Conservation (phyloP, 2,113 vertebrate species). For the Melanotaenia duboulayi region DNA sequence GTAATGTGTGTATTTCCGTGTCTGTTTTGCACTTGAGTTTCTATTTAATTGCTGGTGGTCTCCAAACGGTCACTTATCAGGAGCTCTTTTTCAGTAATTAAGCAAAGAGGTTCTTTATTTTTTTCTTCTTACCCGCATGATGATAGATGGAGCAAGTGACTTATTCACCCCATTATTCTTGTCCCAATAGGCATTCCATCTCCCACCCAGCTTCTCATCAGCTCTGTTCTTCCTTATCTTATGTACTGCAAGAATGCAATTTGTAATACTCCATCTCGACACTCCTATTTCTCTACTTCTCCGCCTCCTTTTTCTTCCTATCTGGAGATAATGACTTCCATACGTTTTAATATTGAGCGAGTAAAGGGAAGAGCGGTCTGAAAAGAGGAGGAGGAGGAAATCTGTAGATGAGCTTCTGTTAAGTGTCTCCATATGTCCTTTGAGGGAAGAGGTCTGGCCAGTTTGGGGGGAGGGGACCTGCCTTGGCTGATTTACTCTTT, state of each 20-base stretch:
- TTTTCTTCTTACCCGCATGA: slow-evolving; percentile 5
- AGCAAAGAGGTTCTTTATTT: slow-evolving; percentile 23
- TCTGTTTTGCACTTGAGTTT: not conserved
- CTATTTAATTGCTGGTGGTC: slow-evolving; percentile 5
- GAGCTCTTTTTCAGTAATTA: slow-evolving; percentile 35
- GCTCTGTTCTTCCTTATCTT: slow-evolving; percentile 37
- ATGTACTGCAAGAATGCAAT: slow-evolving; percentile 36
- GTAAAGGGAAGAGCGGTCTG: slow-evolving; percentile 53
- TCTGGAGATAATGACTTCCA: slow-evolving; percentile 75
- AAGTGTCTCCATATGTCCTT: slow-evolving; percentile 82
- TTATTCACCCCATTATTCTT: slow-evolving; percentile 34
- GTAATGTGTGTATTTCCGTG: not conserved
- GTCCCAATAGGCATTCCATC: slow-evolving; percentile 13
- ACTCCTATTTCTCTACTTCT: slow-evolving; percentile 20
- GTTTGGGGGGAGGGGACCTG: slow-evolving; percentile 32
- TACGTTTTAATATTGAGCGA: slow-evolving; percentile 71
- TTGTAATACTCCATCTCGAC: slow-evolving; percentile 49
- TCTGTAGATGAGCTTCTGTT: slow-evolving; percentile 82
- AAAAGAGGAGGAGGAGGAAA: slow-evolving; percentile 66
- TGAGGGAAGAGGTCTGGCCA: slow-evolving; percentile 45
- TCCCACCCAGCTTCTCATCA: slow-evolving; percentile 44
- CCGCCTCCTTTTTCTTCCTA: slow-evolving; percentile 38
- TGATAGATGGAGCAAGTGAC: slow-evolving; percentile 32
- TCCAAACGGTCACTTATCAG: slow-evolving; percentile 8
- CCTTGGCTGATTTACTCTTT: slow-evolving; percentile 38